A percentile compares a stretch with the other conserved stretches of the same genome.
These are phyloP conservation scores for Atherinomorus stipes DNA, from an alignment of 2,113 vertebrate species.

Conservation along the genomic window DNA sequence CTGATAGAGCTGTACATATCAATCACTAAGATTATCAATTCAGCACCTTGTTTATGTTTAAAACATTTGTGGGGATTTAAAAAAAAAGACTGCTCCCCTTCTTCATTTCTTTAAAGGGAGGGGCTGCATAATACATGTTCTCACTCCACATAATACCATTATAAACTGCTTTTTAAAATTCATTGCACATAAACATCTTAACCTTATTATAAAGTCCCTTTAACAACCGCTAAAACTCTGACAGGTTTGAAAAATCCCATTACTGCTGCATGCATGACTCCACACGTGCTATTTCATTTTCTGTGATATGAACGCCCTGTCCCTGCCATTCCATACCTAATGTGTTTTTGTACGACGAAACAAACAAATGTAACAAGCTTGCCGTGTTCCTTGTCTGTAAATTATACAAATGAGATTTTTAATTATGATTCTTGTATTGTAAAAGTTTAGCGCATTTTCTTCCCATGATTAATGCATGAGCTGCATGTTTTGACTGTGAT, in stretches of 20 bases:
- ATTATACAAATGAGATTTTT: constrained; percentile 70
- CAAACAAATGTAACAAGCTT: constrained; percentile 55
- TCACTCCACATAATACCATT: constrained; percentile 69
- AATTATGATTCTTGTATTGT: constrained; percentile 73
- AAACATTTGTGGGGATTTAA: constrained; percentile 19
- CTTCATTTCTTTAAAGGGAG: constrained; percentile 7
- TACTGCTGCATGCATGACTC: constrained; percentile 81
- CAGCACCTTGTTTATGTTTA: constrained; percentile 40
- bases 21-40: constrained; percentile 32
- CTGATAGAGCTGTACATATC: constrained; percentile 24
- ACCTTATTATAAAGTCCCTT: constrained; percentile 85
- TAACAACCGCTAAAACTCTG: constrained; percentile 80
- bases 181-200: constrained; percentile 77
- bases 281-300: constrained; percentile 77
- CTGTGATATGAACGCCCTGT: constrained; percentile 66
- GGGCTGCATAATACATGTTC: constrained; percentile 27
- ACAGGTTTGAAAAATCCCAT: constrained; percentile 71
- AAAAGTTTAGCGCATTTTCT: constrained; percentile 54
- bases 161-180: constrained; percentile 81
- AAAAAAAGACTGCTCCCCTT: background rate
- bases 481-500: constrained; percentile 61
- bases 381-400: constrained; percentile 49
- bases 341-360: constrained; percentile 60
- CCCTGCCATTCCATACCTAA: constrained; percentile 68
- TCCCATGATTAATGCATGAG: constrained; percentile 72